A percentile compares a stretch with the other conserved stretches of the same genome.
phyloP scores from a whole-genome alignment of 2,113 vertebrate genomes.

The Nettapus auritus region DNA sequence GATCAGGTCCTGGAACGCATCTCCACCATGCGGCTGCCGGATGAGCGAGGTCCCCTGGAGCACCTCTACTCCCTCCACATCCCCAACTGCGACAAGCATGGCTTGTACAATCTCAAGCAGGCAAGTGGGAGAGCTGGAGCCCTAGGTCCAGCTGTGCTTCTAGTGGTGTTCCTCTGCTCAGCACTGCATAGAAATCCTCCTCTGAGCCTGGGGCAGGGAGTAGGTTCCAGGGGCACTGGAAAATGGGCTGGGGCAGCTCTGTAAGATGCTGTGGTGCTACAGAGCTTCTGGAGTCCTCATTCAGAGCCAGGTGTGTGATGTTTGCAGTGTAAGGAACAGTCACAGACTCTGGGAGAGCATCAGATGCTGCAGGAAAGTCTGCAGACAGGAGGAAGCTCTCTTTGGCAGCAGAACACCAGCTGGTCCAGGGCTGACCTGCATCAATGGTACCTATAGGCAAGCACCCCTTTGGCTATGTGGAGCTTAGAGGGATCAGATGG shows the following conservation, averaged over 20 bases:
- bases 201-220: neutral
- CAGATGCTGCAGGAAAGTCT: neutral
- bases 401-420: neutral
- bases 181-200: neutral
- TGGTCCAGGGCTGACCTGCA: neutral
- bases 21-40: slow-evolving; percentile 88
- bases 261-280: neutral
- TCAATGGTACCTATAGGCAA: neutral
- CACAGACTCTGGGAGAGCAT: neutral
- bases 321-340: neutral
- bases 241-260: neutral
- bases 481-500: neutral
- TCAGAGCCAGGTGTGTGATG: neutral
- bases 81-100: slow-evolving; percentile 95
- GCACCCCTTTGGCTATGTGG: neutral
- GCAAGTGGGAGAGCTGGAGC: slow-evolving; percentile 66
- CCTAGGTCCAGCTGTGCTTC: neutral
- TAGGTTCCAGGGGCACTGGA: neutral
- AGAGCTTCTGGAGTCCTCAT: neutral
- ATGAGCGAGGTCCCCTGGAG: slow-evolving; percentile 91
- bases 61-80: slow-evolving; percentile 93
- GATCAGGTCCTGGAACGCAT: slow-evolving; percentile 92
- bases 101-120: slow-evolving; percentile 96
- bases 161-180: neutral
- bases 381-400: neutral